Base-by-base conservation (phyloP, 2,888 invertebrate species). In the Trichacis sp. region DNA sequence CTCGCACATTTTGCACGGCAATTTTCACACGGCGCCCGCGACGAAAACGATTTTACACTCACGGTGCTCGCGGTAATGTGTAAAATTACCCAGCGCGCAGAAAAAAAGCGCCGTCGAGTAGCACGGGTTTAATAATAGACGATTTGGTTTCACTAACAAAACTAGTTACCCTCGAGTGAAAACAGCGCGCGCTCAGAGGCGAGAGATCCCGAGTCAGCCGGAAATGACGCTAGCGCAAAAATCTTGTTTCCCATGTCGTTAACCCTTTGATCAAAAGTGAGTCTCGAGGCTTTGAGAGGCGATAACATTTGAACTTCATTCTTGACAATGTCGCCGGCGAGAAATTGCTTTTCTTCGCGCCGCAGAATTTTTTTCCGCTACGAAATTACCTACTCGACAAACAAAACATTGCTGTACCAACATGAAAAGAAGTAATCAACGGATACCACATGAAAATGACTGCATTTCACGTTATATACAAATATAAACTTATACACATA, bases 201-300 rank as follows among this genome's bases (percentile, higher is more conserved):
- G 33, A 50, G 24, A 24, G 52, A 54, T 54, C 46, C 55, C 50
- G 46, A 61, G 62, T 17, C 52, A 50, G 55, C 54, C 61, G 65
- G 65, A 65, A 65, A 61, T 58, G 58, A 60, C 64, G 54, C 58
- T 52, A 52, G 51, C 52, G 61, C 58, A 51, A 61, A 65, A 65
- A 65, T 53, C 40, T 57, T 15, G 57, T 57, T 48, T 36, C 58
- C 49, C 52, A 50, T 62, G 66, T 66, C 61, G 36, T 54, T 66
- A 66, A 66, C 66, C 66, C 55, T 62, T 49, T 49, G 50, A 43
- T 48, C 66, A 52, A 62, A 59, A 62, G 53, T 59, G 20, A 24
- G 46, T 56, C 56, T 49, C 53, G 48, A n/a, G 24, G 38, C 53
- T 66, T 62, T 55, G 55, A 62, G 62, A 49, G 59, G 49, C 45